Conservation (phyloP, 2,888 invertebrate species). For the Azorinus chamasolen region DNA sequence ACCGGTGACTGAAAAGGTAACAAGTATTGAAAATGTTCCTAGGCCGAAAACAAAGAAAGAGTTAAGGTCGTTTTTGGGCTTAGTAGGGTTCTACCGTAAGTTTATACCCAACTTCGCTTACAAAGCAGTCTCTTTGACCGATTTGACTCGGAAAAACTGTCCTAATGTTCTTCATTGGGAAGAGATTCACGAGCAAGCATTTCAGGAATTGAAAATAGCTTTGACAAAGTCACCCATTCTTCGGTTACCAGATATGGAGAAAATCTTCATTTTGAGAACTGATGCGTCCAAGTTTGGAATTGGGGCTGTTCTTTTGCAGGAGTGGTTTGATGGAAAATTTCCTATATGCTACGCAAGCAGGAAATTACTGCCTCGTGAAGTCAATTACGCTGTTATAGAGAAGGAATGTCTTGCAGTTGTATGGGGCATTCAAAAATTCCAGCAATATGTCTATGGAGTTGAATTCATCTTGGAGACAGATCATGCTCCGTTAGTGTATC, state of each 20-base stretch:
- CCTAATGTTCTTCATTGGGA: slow-evolving; percentile 19
- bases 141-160: slow-evolving; percentile 44
- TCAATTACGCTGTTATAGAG: no score
- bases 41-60: slow-evolving; percentile 26
- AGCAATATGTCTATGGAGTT: no score
- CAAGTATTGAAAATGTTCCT: slow-evolving; percentile 8
- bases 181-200: slow-evolving; percentile 18
- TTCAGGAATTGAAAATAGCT: slow-evolving; percentile 11
- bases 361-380: no score
- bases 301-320: background rate
- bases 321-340: no score
- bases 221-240: slow-evolving; percentile 12
- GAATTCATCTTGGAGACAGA: no score
- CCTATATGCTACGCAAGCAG: no score
- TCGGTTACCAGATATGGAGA: slow-evolving; percentile 15
- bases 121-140: slow-evolving; percentile 54
- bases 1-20: slow-evolving; percentile 19
- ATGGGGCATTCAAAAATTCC: no score
- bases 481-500: no score
- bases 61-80: slow-evolving; percentile 38
- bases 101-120: slow-evolving; percentile 53
- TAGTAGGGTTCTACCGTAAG: slow-evolving; percentile 41
- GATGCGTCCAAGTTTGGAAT: slow-evolving; percentile 9
- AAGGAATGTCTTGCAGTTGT: no score
- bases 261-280: slow-evolving; percentile 9